Percentiles rank a stretch among this genome's conserved stretches.
Conservation (phyloP, 2,797 vertebrate species). For the Acanthurus tractus region DNA sequence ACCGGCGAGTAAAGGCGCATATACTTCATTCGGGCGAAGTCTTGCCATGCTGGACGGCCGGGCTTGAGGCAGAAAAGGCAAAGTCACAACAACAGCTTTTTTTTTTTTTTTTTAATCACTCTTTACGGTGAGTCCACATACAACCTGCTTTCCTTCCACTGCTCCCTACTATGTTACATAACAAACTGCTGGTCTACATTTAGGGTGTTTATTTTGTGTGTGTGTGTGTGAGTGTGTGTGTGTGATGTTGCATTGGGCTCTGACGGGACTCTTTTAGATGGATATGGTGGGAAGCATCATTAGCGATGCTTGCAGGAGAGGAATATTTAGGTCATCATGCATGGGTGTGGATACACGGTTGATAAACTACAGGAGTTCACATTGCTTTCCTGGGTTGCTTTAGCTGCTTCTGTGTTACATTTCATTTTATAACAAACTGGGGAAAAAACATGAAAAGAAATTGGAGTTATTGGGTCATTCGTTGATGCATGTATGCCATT, state of each 20-base stretch:
- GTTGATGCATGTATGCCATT: slow-evolving; percentile 20
- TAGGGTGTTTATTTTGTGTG: neutral
- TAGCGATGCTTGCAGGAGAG: slow-evolving; percentile 41
- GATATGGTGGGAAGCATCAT: slow-evolving; percentile 32
- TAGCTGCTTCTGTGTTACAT: neutral
- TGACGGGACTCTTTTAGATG: slow-evolving; percentile 6
- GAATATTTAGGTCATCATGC: slow-evolving; percentile 77
- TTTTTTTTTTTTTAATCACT: neutral
- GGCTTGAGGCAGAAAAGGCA: slow-evolving; percentile 70
- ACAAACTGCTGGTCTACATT: slow-evolving; percentile 9
- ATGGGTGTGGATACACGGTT: slow-evolving; percentile 71
- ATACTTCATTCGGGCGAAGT: slow-evolving; percentile 64
- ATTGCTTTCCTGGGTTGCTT: neutral
- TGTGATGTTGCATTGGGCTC: slow-evolving; percentile 1
- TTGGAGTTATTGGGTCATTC: slow-evolving; percentile 8
- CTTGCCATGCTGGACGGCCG: slow-evolving; percentile 83
- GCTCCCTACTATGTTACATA: slow-evolving; percentile 38
- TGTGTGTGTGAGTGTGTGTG: neutral
- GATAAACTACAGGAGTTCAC: slow-evolving; percentile 44
- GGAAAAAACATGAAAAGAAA: neutral
- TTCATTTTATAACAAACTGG: neutral
- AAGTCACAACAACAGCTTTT: slow-evolving; percentile 62
- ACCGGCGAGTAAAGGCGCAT: slow-evolving; percentile 34
- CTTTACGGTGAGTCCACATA: slow-evolving; percentile 72
- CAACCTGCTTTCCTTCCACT: too few relatives aligned